Conservation (phyloP, 2,888 invertebrate species). For the Cataglyphis livida region DNA sequence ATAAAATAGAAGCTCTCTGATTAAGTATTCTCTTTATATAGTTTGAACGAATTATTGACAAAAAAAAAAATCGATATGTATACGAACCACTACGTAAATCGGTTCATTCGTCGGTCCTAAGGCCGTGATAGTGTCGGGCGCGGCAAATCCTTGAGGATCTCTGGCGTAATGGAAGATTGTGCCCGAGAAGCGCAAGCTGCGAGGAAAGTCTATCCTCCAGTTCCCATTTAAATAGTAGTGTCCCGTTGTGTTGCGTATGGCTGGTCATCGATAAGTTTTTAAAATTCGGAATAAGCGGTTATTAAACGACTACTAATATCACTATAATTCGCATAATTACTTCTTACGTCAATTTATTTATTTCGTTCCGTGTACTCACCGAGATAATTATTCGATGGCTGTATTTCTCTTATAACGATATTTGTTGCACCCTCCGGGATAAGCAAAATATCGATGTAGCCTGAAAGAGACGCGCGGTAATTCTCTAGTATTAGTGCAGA, state of each 20-base stretch:
- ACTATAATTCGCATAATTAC: neutral
- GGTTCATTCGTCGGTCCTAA: constrained; percentile 97
- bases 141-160: constrained; percentile 92
- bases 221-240: constrained; percentile 97
- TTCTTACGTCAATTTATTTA: neutral
- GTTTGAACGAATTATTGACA: neutral
- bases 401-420: constrained; percentile 92
- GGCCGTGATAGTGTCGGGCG: constrained; percentile 94
- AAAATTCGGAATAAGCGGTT: neutral
- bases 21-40: neutral
- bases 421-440: constrained; percentile 98
- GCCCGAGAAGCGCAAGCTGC: constrained; percentile 92
- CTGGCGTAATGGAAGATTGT: constrained; percentile 95
- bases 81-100: constrained; percentile 92
- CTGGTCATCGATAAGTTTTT: constrained; percentile 84
- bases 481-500: neutral
- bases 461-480: constrained; percentile 85
- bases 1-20: constrained; percentile 23
- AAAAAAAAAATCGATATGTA: neutral
- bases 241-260: constrained; percentile 93
- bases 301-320: neutral
- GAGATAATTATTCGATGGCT: constrained; percentile 95
- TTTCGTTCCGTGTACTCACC: constrained; percentile 87
- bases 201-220: constrained; percentile 97
- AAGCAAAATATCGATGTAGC: constrained; percentile 96